Percentiles rank a stretch among this genome's conserved stretches.
Evolutionary conservation across 2,888 invertebrate species (phyloP).

Genomic region (Diaphora mendica): DNA sequence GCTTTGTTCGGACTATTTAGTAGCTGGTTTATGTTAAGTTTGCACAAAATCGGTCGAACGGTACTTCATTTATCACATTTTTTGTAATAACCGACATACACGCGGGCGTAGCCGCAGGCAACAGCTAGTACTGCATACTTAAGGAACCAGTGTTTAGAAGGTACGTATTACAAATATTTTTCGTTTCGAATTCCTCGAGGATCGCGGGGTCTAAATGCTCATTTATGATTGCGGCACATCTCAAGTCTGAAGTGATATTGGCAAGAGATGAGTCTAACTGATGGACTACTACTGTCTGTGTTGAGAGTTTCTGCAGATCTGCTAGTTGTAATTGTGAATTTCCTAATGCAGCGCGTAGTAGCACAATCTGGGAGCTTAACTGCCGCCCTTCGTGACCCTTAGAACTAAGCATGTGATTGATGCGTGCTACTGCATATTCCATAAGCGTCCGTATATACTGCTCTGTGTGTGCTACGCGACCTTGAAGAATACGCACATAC

Average conservation of each 20-base stretch:
- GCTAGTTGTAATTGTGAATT: background rate
- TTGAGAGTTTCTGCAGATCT: too few species aligned
- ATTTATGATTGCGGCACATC: background rate
- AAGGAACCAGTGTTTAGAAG: background rate
- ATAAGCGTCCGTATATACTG: background rate
- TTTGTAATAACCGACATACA: too few species aligned
- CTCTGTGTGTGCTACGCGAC: conserved; percentile 40
- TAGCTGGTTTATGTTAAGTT: too few species aligned
- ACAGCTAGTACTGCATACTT: background rate
- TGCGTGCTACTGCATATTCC: background rate
- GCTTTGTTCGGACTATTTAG: too few species aligned
- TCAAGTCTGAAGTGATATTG: too few species aligned
- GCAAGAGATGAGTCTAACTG: too few species aligned
- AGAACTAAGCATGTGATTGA: background rate
- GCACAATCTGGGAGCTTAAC: background rate
- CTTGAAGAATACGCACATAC: conserved; percentile 49
- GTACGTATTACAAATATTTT: background rate
- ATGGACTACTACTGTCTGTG: too few species aligned
- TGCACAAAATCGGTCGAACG: too few species aligned
- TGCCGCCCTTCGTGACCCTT: background rate
- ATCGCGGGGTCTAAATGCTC: background rate
- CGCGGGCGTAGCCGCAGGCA: too few species aligned
- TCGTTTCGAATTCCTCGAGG: background rate
- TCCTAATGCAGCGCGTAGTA: background rate
- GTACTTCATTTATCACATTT: too few species aligned